Evolutionary conservation across 2,113 vertebrate species (phyloP), one percentile per base, ranked within the genome.

Genomic region (Struthidea cinerea): DNA sequence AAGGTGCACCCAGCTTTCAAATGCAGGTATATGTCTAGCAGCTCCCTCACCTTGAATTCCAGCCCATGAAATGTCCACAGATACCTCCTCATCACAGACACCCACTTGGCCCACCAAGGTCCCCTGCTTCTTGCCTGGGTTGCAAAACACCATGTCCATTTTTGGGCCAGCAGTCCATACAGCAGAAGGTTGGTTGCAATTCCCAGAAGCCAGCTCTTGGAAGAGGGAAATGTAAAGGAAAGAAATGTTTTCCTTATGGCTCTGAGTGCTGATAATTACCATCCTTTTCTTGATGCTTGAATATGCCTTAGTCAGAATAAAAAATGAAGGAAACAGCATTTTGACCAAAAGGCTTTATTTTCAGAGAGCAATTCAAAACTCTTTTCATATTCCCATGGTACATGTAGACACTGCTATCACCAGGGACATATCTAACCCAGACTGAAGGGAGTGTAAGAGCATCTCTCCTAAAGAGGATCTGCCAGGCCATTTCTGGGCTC

Each of bases 101-200:
- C 49, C 18, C 4, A 4, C 13, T 65, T 0, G 0, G 14, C 13
- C 42, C 1, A 2, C 46, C 1, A 4, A 50, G n/a, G 41, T 35
- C 23, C 6, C 7, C 3, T 1, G 10, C 8, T 32, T 50, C n/a
- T 41, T 5, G 4, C 11, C 26, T 57, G 65, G 61, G 19, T 59
- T 67, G 37, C 2, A 3, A 59, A 70, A 84, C 10, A 44, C 17
- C 2, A 0, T n/a, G 67, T 65, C 9, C 20, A 6, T 37, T 87
- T 63, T 82, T 4, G 5, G 47, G 52, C 21, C 44, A 80, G 37
- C 2, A 6, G 7, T 55, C 44, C 11, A 2, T 19, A n/a, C 4
- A 32, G 32, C 22, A 90, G 52, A 67, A 61, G 6, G 16, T 11
- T 52, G 20, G 18, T 46, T 90, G 44, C 44, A 35, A 22, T 68